Evolutionary conservation across 2,113 vertebrate genomes (phyloP).

Genomic region (Dendrocopos noguchii): DNA sequence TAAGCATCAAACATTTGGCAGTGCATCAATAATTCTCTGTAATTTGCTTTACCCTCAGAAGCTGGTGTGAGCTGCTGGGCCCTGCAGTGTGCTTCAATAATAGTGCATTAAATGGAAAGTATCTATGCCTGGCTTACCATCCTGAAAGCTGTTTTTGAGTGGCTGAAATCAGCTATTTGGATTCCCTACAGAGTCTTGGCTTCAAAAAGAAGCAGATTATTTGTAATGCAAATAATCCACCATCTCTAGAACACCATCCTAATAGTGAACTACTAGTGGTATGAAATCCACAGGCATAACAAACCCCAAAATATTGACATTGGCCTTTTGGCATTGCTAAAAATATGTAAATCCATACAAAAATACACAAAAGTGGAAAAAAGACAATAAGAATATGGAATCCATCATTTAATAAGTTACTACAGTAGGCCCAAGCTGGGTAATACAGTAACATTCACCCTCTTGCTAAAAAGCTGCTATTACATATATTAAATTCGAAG

Average conservation of each 20-base stretch:
- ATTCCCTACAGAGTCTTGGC: slow-evolving; percentile 34
- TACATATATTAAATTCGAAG: not conserved
- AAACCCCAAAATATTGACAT: not conserved
- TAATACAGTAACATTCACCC: not conserved
- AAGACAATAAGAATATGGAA: not conserved
- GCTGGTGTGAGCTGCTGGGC: slow-evolving; percentile 62
- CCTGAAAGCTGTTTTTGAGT: slow-evolving; percentile 42
- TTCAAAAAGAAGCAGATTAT: slow-evolving; percentile 39
- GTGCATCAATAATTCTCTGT: slow-evolving; percentile 92
- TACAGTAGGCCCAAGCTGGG: not conserved
- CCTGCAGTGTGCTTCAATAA: slow-evolving; percentile 46
- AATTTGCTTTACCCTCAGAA: slow-evolving; percentile 88
- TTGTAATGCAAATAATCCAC: slow-evolving; percentile 61
- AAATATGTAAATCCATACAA: not conserved
- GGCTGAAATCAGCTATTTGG: slow-evolving; percentile 38
- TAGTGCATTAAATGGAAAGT: slow-evolving; percentile 50
- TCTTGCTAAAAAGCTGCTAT: not conserved
- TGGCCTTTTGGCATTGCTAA: not conserved
- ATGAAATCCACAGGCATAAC: not conserved
- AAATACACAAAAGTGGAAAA: not conserved
- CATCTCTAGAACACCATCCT: not conserved
- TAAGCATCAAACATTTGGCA: slow-evolving; percentile 88
- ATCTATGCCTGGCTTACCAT: slow-evolving; percentile 52
- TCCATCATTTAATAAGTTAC: not conserved
- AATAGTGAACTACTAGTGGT: not conserved